Conservation (phyloP, 2,113 vertebrate genomes). For the Hippocampus comes region DNA sequence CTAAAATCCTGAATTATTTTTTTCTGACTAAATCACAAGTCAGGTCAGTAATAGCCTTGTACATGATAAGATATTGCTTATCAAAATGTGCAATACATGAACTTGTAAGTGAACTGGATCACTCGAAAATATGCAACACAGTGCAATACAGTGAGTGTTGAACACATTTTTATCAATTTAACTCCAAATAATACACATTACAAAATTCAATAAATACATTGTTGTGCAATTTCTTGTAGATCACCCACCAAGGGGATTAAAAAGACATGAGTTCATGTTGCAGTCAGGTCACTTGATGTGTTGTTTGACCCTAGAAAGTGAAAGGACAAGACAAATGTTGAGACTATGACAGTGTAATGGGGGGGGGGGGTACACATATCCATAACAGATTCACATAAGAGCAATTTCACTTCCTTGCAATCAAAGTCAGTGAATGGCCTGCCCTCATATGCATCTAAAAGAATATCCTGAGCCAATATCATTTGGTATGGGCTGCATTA, state of each 20-base stretch:
- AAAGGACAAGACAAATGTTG: not conserved
- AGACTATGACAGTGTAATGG: not conserved
- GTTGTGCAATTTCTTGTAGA: too few relatives aligned
- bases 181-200: not conserved
- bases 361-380: too few relatives aligned
- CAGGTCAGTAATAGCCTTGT: not conserved
- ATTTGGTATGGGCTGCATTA: too few relatives aligned
- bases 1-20: too few relatives aligned
- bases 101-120: not conserved
- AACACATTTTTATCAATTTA: not conserved
- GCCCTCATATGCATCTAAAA: too few relatives aligned
- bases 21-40: not conserved
- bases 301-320: not conserved
- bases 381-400: too few relatives aligned
- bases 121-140: not conserved
- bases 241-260: not conserved
- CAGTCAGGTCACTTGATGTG: not conserved
- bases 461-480: too few relatives aligned
- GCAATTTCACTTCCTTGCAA: too few relatives aligned
- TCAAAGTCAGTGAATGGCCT: too few relatives aligned
- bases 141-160: not conserved
- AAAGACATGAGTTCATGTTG: not conserved
- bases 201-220: slow-evolving; percentile 4
- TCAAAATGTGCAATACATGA: too few relatives aligned
- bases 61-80: not conserved